Percentiles rank a stretch among this genome's conserved stretches.
These are phyloP conservation scores for Ceratitis capitata DNA, from an alignment of 1,140 invertebrate genomes.

Conservation along the genomic window DNA sequence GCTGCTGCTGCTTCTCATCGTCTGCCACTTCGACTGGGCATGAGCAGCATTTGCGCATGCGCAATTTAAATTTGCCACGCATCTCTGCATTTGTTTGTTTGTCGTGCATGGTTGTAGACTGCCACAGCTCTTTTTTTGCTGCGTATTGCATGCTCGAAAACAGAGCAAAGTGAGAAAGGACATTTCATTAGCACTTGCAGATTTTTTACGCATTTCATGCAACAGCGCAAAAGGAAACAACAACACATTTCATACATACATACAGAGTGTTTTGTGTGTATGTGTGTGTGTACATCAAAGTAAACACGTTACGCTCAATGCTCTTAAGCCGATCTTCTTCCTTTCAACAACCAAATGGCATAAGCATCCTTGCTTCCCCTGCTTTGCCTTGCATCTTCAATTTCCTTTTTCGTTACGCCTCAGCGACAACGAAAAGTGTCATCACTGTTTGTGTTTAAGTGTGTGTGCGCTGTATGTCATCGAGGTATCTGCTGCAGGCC, in stretches of 20 bases:
- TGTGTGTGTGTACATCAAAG: neutral
- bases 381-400: conserved; percentile 6
- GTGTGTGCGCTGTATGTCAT: neutral
- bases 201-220: conserved; percentile 41
- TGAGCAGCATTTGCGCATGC: conserved; percentile 42
- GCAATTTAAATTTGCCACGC: conserved; percentile 44
- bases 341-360: neutral
- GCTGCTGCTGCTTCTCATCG: neutral
- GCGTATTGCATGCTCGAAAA: neutral
- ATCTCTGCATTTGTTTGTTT: conserved; percentile 40
- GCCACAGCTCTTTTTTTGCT: neutral
- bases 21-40: conserved; percentile 7
- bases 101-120: conserved; percentile 5
- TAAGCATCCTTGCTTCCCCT: neutral
- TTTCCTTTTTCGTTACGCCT: conserved; percentile 30
- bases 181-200: conserved; percentile 43
- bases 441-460: neutral
- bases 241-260: neutral
- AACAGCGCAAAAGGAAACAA: neutral
- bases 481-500: neutral
- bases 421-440: conserved; percentile 27
- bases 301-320: neutral
- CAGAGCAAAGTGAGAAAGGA: conserved; percentile 40
- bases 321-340: conserved; percentile 17
- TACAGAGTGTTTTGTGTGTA: neutral